Base-by-base conservation (phyloP, 1,140 invertebrate genomes). In the Zaprionus ornatus region DNA sequence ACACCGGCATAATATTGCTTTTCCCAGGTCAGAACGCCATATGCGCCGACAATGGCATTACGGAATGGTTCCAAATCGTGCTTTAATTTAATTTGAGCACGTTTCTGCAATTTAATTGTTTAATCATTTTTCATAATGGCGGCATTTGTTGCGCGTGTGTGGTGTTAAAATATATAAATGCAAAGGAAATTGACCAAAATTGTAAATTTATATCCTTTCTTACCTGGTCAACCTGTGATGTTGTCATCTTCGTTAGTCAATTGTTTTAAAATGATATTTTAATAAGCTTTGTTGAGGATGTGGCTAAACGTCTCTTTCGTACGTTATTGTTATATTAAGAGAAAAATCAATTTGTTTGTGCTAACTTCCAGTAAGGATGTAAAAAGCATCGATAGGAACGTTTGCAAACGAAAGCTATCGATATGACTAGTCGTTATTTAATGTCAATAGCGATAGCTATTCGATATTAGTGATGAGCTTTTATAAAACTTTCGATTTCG, bases 1-100 rank as follows among this genome's bases (percentile, higher is more conserved):
- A 96, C 93, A 25, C 94, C 95, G 66, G 97, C 96, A 92, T 97
- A 95, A 95, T 96, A 97, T 63, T 95, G 94, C 80, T 96, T 95
- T 80, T 97, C 96, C 97, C 97, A 98, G 42, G 96, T 93, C 3
- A 98, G 92, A n/a, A 98, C 91, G 0, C 96, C 96, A 91, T 97
- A 95, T 3, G 96, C 74, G 12, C 94, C 94, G 48, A 97, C 87
- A 62, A 98, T 93, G 12, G 97, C 93, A 93, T 97, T 96, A 57
- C 96, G 95, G 95, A 96, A 97, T n/a, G 95, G 95, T 91, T 97
- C 97, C 82, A 98, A 92, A 77, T 95, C 94, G 70, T 95, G 94
- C 83, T 96, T 97, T 19, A 97, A 90, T 80, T 95, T 95, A 80
- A 95, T 96, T 61, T 96, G 94, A 79, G 95, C 94, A 69, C 95